These are phyloP conservation scores for Caranx ignobilis DNA, from an alignment of 2,113 vertebrate species.

Conservation along the genomic window DNA sequence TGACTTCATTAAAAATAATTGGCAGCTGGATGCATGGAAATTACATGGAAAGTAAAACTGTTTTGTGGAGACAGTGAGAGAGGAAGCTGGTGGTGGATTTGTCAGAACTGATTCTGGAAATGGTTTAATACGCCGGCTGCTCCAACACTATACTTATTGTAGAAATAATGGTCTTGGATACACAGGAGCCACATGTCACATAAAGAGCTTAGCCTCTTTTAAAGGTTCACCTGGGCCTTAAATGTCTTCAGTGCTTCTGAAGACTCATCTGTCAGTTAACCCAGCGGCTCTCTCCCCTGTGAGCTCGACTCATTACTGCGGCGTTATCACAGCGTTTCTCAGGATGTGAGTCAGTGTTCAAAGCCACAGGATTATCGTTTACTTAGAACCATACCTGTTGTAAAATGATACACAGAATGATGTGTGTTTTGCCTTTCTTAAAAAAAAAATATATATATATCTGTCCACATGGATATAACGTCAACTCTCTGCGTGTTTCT, in stretches of 20 bases:
- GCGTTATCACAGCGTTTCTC: neutral
- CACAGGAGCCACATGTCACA: constrained; percentile 22
- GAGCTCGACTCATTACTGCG: neutral
- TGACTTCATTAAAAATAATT: constrained; percentile 8
- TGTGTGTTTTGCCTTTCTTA: neutral
- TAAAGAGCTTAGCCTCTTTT: constrained; percentile 26
- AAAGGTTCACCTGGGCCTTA: constrained; percentile 13
- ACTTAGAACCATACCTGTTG: neutral
- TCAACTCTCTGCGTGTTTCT: neutral
- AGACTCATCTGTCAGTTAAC: neutral
- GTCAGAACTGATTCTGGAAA: constrained; percentile 35
- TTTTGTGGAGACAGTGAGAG: constrained; percentile 5
- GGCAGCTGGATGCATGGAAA: constrained; percentile 22
- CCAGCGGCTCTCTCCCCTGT: neutral
- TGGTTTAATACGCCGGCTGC: constrained; percentile 7
- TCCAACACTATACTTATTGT: constrained; percentile 13
- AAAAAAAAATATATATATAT: neutral
- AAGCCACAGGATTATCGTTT: neutral
- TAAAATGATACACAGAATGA: neutral
- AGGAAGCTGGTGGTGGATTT: constrained; percentile 28
- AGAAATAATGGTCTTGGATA: constrained; percentile 21
- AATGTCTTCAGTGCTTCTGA: constrained; percentile 22
- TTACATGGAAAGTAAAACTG: constrained; percentile 4
- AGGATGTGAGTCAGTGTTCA: neutral
- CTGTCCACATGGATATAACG: neutral